These are phyloP conservation scores for Pachyseris speciosa DNA, from an alignment of 64 coral and sea anemone species.

Conservation along the genomic window DNA sequence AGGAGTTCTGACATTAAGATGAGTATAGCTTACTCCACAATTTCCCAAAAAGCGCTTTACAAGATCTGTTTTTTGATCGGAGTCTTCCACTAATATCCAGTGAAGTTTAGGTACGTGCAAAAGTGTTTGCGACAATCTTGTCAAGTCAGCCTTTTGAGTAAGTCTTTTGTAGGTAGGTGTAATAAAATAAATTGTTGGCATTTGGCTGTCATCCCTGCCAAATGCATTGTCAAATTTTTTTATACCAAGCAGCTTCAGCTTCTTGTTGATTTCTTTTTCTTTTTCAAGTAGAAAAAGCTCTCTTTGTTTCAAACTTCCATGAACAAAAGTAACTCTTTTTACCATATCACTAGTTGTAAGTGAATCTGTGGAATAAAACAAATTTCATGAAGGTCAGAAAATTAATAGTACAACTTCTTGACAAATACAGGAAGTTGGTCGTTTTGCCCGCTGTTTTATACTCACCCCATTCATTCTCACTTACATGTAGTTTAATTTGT, in stretches of 20 bases:
- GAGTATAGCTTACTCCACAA: constrained; percentile 67
- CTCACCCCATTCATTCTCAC: too few species aligned
- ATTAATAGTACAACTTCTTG: too few species aligned
- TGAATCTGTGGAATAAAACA: not conserved
- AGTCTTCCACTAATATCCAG: constrained; percentile 97
- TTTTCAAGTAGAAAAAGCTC: constrained; percentile 19
- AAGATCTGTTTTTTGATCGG: constrained; percentile 70
- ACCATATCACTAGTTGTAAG: not conserved
- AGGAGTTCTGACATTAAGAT: constrained; percentile 75
- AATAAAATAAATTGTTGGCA: constrained; percentile 84
- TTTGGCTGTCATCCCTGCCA: not conserved
- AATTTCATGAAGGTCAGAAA: not conserved
- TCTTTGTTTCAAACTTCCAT: constrained; percentile 30
- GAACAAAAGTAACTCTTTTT: not conserved
- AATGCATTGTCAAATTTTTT: constrained; percentile 41
- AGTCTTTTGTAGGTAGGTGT: constrained; percentile 88
- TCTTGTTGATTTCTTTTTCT: constrained; percentile 49
- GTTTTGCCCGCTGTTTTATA: too few species aligned
- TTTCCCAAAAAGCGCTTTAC: constrained; percentile 63
- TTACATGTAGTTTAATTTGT: too few species aligned
- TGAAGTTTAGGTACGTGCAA: constrained; percentile 87
- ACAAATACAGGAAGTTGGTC: too few species aligned
- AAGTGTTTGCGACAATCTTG: constrained; percentile 90
- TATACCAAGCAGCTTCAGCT: constrained; percentile 71
- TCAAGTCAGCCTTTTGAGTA: constrained; percentile 96